These are phyloP conservation scores for Scophthalmus maximus DNA, from an alignment of 2,113 vertebrate species.

Conservation along the genomic window DNA sequence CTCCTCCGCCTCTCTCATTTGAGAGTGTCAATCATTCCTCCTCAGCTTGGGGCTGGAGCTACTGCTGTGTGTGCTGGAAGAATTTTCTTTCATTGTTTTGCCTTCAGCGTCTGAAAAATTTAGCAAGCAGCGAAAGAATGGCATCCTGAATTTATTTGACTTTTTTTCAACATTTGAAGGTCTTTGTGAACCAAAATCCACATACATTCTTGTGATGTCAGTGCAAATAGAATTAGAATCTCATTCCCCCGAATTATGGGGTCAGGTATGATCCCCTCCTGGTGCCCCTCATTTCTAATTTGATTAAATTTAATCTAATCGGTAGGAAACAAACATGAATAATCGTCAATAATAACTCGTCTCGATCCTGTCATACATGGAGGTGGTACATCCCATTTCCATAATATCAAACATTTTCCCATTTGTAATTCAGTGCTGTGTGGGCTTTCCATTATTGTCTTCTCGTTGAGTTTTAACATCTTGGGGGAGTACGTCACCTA, in stretches of 20 bases:
- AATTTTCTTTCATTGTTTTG: not conserved
- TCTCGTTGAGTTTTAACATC: conserved; percentile 42
- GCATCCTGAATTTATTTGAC: not conserved
- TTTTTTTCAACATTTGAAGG: not conserved
- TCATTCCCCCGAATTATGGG: not conserved
- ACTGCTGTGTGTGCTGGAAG: not conserved
- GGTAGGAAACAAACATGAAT: conserved; percentile 1
- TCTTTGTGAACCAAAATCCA: not conserved
- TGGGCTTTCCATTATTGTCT: conserved; percentile 34
- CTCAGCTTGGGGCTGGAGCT: not conserved
- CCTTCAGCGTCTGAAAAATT: conserved; percentile 1
- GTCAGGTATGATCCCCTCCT: not conserved
- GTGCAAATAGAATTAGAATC: not conserved
- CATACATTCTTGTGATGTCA: not conserved
- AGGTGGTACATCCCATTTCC: conserved; percentile 19
- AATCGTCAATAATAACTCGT: not conserved
- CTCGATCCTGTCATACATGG: not conserved
- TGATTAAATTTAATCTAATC: not conserved
- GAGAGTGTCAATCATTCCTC: conserved; percentile 16
- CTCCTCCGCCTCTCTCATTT: not conserved
- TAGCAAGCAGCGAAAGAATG: not conserved
- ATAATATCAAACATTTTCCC: conserved; percentile 11
- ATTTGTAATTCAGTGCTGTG: conserved; percentile 30
- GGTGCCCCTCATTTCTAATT: not conserved
- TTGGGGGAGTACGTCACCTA: conserved; percentile 45